Evolutionary conservation across 2,113 vertebrate genomes (phyloP).

Genomic region (Neopipo cinnamomea): DNA sequence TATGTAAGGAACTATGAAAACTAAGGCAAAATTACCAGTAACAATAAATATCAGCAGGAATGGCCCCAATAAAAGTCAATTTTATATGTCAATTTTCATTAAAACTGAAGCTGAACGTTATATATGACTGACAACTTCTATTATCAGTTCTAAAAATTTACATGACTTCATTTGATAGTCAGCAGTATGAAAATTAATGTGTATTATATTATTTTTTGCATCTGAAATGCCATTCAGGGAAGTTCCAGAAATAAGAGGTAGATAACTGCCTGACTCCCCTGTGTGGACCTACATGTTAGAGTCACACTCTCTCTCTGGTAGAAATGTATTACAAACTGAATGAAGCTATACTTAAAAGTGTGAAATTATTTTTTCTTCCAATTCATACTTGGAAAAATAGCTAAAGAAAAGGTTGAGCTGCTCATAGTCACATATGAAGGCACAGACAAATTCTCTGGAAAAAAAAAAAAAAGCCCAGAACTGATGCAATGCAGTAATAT

Average conservation of each 20-base stretch:
- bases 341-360: neutral
- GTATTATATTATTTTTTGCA: neutral
- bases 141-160: neutral
- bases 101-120: neutral
- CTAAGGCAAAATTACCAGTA: neutral
- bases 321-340: neutral
- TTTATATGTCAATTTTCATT: slow-evolving; percentile 17
- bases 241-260: neutral
- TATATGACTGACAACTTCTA: neutral
- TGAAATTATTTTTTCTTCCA: neutral
- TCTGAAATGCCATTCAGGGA: neutral
- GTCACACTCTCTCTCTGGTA: neutral
- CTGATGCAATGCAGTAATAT: neutral
- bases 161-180: neutral
- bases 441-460: neutral
- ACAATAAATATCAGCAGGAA: neutral
- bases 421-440: neutral
- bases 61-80: neutral
- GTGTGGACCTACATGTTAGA: neutral
- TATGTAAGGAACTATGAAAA: neutral
- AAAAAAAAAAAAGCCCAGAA: neutral
- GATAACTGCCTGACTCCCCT: neutral
- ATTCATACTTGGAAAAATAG: neutral
- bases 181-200: neutral
- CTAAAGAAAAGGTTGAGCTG: neutral